These are phyloP conservation scores for Apamea epomidion DNA, from an alignment of 2,888 invertebrate genomes.

Conservation along the genomic window DNA sequence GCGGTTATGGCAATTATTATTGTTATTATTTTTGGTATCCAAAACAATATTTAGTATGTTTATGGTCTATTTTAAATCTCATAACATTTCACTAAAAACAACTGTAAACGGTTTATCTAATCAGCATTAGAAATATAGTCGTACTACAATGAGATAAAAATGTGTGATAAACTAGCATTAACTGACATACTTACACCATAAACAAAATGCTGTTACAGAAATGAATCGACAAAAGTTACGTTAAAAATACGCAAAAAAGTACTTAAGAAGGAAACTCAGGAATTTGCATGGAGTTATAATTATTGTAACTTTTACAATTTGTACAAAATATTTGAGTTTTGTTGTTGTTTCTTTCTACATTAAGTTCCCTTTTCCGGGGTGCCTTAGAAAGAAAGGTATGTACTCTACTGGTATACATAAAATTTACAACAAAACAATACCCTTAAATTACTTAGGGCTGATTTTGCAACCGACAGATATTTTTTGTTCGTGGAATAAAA, in stretches of 20 bases:
- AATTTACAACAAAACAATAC: background rate
- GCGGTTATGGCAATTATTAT: too few relatives aligned
- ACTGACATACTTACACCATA: background rate
- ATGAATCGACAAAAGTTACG: background rate
- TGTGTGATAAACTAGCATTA: slow-evolving; percentile 2
- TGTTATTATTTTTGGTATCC: too few relatives aligned
- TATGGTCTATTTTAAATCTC: background rate
- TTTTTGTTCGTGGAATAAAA: background rate
- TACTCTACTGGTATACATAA: background rate
- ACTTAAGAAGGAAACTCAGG: background rate
- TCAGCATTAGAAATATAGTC: slow-evolving; percentile 38
- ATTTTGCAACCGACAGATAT: background rate
- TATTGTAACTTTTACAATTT: slow-evolving; percentile 13
- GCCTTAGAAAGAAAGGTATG: background rate
- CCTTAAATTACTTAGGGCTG: background rate
- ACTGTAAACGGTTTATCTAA: slow-evolving; percentile 44
- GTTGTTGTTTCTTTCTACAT: background rate
- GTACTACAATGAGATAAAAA: slow-evolving; percentile 35
- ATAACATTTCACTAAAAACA: slow-evolving; percentile 17
- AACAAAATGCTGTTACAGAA: background rate
- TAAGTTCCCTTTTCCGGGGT: background rate
- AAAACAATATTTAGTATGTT: background rate
- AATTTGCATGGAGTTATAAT: slow-evolving; percentile 15
- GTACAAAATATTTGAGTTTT: slow-evolving; percentile 31
- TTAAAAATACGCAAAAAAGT: slow-evolving; percentile 8